These are phyloP conservation scores for Actinia equina DNA, from an alignment of 64 coral and sea anemone genomes.

Conservation along the genomic window DNA sequence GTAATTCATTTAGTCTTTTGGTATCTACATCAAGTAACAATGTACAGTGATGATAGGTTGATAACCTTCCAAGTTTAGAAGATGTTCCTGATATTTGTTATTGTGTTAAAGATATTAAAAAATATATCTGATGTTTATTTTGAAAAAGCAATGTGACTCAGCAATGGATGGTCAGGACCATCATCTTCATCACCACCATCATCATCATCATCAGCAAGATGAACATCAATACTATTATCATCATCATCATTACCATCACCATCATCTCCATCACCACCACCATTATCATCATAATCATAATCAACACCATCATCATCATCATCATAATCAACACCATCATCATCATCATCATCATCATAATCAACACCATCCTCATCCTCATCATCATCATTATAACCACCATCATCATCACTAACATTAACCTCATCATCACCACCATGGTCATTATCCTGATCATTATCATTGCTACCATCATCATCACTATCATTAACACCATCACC, in stretches of 20 bases:
- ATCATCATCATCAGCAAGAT: background rate
- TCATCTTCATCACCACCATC: background rate
- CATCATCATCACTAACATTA: background rate
- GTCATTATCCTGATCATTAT: background rate
- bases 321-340: background rate
- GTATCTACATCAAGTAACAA: constrained; percentile 61
- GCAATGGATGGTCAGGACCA: background rate
- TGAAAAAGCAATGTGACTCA: too few relatives aligned
- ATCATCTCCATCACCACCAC: background rate
- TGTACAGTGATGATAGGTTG: constrained; percentile 88
- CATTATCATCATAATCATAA: background rate
- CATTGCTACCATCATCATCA: background rate
- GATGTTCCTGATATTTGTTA: constrained; percentile 85
- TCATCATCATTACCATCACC: background rate
- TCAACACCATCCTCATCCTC: background rate
- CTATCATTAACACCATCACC: background rate
- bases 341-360: background rate
- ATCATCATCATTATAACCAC: background rate
- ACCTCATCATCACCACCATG: background rate
- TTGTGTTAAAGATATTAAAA: constrained; percentile 65
- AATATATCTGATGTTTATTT: too few relatives aligned
- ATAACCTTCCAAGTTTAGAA: constrained; percentile 71
- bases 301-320: background rate
- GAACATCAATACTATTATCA: too few relatives aligned
- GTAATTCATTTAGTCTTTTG: constrained; percentile 37